These are phyloP conservation scores for Morone saxatilis DNA, from an alignment of 2,113 vertebrate species.

Conservation along the genomic window DNA sequence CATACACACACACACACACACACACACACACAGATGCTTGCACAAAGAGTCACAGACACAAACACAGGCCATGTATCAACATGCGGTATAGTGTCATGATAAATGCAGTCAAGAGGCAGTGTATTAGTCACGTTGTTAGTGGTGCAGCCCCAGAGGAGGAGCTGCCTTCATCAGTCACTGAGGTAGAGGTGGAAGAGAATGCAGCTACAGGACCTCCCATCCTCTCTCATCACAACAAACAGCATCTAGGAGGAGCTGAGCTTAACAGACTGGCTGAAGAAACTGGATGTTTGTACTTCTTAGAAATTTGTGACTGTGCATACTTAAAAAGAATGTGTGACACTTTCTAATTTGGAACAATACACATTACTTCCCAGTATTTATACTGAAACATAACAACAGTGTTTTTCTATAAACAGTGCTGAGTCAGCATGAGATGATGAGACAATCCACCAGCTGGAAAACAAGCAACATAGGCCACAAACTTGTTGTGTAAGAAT, in stretches of 20 bases:
- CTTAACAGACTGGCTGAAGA: background rate
- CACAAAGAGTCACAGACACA: constrained; percentile 21
- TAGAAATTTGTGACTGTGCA: background rate
- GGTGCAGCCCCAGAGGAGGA: constrained; percentile 48
- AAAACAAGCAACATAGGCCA: constrained; percentile 23
- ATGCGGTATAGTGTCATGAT: constrained; percentile 32
- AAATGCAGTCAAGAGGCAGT: constrained; percentile 42
- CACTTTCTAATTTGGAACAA: background rate
- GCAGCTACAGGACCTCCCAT: constrained; percentile 19
- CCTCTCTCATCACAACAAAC: constrained; percentile 31
- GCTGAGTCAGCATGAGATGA: constrained; percentile 21
- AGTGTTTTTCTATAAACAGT: background rate
- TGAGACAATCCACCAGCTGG: constrained; percentile 23
- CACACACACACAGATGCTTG: background rate
- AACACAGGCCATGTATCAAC: constrained; percentile 41
- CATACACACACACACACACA: constrained; percentile 1
- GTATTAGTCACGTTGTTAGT: constrained; percentile 63
- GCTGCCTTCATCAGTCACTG: constrained; percentile 54
- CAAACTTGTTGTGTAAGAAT: constrained; percentile 14
- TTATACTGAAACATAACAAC: background rate
- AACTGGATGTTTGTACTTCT: constrained; percentile 2
- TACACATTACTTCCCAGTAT: background rate
- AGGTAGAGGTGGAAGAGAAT: constrained; percentile 39
- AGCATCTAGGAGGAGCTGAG: constrained; percentile 23
- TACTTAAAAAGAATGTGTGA: background rate